Percentiles rank a stretch among this genome's conserved stretches.
Conservation (phyloP, 2,797 vertebrate genomes). For the Lacerta bilineata region DNA sequence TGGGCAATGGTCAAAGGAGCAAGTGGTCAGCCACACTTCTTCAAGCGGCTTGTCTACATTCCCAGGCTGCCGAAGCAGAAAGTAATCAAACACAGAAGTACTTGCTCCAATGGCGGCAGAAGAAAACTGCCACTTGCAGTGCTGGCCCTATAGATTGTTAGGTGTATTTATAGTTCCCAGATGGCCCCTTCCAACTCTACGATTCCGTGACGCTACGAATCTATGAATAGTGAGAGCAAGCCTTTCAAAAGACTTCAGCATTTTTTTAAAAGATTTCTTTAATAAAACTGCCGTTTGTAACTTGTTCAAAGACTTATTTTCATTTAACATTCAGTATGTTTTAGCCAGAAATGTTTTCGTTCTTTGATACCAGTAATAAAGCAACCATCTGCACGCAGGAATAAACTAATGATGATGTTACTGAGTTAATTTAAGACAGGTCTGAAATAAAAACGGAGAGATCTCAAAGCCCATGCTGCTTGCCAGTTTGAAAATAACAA, state of each 20-base stretch:
- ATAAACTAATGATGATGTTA: neutral
- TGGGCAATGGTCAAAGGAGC: too few relatives aligned
- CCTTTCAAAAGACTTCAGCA: neutral
- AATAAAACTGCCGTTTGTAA: neutral
- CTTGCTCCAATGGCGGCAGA: too few relatives aligned
- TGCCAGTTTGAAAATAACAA: conserved; percentile 56
- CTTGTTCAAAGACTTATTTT: conserved; percentile 4
- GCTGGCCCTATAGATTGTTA: neutral
- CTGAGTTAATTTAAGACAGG: neutral
- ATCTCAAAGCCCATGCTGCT: conserved; percentile 34
- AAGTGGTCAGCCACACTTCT: too few relatives aligned
- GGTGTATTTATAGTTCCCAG: neutral
- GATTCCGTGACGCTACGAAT: too few relatives aligned
- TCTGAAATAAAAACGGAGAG: conserved; percentile 41
- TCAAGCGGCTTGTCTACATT: too few relatives aligned
- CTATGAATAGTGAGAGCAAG: neutral
- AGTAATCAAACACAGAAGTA: too few relatives aligned
- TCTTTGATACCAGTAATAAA: neutral
- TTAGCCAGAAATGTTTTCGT: neutral
- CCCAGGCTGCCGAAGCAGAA: too few relatives aligned
- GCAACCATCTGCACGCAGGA: neutral
- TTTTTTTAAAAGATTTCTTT: neutral
- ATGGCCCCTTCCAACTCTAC: neutral
- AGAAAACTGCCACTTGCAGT: neutral
- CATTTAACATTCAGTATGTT: neutral